Evolutionary conservation across 2,888 invertebrate genomes (phyloP).

Genomic region (Lycaena phlaeas): DNA sequence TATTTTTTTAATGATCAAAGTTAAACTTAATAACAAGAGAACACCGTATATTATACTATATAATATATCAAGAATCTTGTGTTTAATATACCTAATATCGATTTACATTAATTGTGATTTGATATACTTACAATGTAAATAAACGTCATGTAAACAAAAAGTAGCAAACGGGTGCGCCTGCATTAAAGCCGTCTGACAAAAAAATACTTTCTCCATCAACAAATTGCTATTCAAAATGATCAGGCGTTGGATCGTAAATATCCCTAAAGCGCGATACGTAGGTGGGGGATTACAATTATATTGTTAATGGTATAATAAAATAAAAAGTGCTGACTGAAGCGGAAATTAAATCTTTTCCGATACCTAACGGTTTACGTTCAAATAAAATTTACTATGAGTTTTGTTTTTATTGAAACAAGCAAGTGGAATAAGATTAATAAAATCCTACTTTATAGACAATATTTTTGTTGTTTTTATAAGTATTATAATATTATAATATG

Average conservation of each 20-base stretch:
- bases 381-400: constrained; percentile 47
- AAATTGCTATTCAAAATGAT: constrained; percentile 38
- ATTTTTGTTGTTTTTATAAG: too few species aligned
- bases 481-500: too few species aligned
- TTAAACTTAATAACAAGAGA: too few species aligned
- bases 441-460: too few species aligned
- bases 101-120: too few species aligned
- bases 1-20: too few species aligned
- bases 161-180: too few species aligned
- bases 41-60: too few species aligned
- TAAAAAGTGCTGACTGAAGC: constrained; percentile 55
- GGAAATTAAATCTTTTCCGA: constrained; percentile 51
- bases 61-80: too few species aligned
- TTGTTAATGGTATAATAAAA: constrained; percentile 51
- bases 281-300: constrained; percentile 32
- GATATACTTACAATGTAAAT: too few species aligned
- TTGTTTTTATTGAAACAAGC: constrained; percentile 26
- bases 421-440: constrained; percentile 22
- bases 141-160: too few species aligned
- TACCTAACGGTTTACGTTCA: constrained; percentile 45
- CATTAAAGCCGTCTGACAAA: constrained; percentile 19
- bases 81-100: too few species aligned
- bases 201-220: constrained; percentile 18
- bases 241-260: constrained; percentile 35
- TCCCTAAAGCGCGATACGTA: constrained; percentile 23